Conservation (phyloP, 2,113 vertebrate species). For the Manacus vitellinus region DNA sequence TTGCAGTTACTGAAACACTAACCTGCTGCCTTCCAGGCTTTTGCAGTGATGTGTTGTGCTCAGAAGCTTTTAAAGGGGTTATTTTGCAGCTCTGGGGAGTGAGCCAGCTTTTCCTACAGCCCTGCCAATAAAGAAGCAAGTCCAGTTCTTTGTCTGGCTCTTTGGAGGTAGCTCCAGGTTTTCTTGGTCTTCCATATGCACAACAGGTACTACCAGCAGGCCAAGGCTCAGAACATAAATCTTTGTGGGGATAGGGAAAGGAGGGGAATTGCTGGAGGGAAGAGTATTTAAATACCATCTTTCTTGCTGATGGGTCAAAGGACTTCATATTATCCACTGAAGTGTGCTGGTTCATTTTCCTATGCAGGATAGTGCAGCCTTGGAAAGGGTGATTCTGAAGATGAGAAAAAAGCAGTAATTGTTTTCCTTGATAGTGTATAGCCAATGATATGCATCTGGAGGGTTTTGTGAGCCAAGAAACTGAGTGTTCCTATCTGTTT, state of each 20-base stretch:
- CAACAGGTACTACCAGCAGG: background rate
- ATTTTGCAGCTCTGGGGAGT: background rate
- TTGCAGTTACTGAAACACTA: background rate
- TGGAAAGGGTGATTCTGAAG: background rate
- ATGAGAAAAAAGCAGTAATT: background rate
- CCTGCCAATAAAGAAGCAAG: background rate
- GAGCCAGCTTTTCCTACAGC: conserved; percentile 24
- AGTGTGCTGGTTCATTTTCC: background rate
- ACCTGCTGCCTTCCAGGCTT: conserved; percentile 10
- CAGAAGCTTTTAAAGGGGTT: background rate
- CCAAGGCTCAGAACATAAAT: conserved; percentile 47
- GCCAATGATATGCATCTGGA: background rate
- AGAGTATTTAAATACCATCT: conserved; percentile 31
- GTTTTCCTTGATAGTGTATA: background rate
- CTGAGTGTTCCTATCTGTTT: background rate
- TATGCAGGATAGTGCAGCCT: background rate
- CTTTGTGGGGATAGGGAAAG: background rate
- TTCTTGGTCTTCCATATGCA: background rate
- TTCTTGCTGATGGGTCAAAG: background rate
- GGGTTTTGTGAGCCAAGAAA: background rate
- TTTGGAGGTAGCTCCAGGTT: conserved; percentile 12
- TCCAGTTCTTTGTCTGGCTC: background rate
- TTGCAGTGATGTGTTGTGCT: background rate
- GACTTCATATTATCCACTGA: background rate
- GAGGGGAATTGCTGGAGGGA: conserved; percentile 9